Conservation (phyloP, 2,797 vertebrate genomes). For the Sebastes oblongus region DNA sequence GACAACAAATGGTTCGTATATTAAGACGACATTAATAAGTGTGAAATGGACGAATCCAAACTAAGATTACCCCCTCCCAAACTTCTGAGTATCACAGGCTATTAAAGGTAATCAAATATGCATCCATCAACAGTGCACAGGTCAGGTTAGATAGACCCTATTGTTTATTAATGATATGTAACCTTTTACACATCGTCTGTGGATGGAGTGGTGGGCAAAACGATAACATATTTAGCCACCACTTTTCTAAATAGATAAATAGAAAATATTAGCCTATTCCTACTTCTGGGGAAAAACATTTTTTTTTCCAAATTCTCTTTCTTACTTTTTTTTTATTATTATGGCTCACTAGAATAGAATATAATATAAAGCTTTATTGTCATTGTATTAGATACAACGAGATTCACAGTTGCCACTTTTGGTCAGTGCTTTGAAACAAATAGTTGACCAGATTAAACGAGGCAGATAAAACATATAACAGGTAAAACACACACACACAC, state of each 20-base stretch:
- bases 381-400: no score
- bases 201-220: not conserved
- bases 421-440: no score
- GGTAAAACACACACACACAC: no score
- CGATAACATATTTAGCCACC: not conserved
- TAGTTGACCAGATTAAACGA: no score
- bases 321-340: not conserved
- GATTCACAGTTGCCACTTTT: no score
- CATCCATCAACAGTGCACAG: not conserved
- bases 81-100: not conserved
- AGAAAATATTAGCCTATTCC: not conserved
- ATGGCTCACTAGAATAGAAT: not conserved
- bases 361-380: no score
- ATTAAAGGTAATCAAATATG: not conserved
- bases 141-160: not conserved
- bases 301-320: not conserved
- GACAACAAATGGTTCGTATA: constrained; percentile 95
- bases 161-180: not conserved
- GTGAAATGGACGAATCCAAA: not conserved
- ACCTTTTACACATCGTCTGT: not conserved
- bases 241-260: not conserved
- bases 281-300: not conserved
- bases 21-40: not conserved
- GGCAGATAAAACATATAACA: no score
- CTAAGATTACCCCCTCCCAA: not conserved